A percentile compares a stretch with the other conserved stretches of the same genome.
These are phyloP conservation scores for Mustela nigripes DNA, from an alignment of 2,113 vertebrate species.

Conservation along the genomic window DNA sequence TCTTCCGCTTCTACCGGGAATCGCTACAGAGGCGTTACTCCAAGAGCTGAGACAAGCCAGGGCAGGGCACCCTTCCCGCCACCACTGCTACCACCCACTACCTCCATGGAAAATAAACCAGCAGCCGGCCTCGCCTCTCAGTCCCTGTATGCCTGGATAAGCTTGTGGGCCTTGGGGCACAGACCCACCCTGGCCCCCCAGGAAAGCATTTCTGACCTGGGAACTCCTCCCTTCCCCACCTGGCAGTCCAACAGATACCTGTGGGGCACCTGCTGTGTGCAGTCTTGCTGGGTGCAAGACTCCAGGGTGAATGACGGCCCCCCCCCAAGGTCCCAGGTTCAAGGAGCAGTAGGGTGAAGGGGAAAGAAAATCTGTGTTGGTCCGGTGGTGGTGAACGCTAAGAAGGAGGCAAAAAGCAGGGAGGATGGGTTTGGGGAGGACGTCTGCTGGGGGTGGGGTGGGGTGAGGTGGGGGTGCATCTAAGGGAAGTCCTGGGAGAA, in stretches of 20 bases:
- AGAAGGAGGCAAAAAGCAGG: not conserved
- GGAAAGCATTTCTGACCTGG: not conserved
- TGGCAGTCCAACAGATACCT: not conserved
- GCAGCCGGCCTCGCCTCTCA: not conserved
- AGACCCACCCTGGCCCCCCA: not conserved
- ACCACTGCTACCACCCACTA: not conserved
- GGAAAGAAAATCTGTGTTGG: not conserved
- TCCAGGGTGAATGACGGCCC: not conserved
- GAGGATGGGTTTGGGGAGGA: not conserved
- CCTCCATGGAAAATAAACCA: not conserved
- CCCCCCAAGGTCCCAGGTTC: not conserved
- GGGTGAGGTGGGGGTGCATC: not conserved
- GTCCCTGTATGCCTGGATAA: not conserved
- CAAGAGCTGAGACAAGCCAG: slow-evolving; percentile 86
- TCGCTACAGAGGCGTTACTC: slow-evolving; percentile 92
- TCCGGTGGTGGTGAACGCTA: not conserved
- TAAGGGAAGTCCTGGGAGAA: not conserved
- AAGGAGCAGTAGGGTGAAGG: not conserved
- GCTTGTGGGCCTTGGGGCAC: not conserved
- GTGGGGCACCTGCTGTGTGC: not conserved
- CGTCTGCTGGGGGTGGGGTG: rapidly evolving
- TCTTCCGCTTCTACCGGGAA: slow-evolving; percentile 96
- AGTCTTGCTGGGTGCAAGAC: not conserved
- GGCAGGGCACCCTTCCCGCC: not conserved
- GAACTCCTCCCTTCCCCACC: too few species aligned